Conservation (phyloP, 2,888 invertebrate species). For the Cabera pusaria region DNA sequence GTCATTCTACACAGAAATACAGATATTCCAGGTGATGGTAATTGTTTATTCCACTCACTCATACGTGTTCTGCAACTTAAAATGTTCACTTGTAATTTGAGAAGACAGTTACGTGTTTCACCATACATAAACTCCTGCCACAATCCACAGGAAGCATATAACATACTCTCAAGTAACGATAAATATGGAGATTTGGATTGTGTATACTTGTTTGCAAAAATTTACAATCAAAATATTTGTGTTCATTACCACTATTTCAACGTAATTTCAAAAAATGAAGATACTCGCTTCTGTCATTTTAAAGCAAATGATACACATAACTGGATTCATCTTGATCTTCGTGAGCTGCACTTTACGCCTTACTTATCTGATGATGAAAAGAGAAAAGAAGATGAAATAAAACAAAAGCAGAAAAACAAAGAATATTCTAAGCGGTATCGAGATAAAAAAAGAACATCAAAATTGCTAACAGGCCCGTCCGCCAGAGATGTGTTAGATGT, state of each 20-base stretch:
- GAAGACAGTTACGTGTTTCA: constrained; percentile 45
- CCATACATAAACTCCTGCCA: constrained; percentile 47
- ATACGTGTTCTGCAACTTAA: constrained; percentile 45
- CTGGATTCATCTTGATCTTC: constrained; percentile 48
- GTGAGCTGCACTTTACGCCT: constrained; percentile 38
- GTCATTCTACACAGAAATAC: constrained; percentile 39
- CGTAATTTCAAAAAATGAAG: constrained; percentile 39
- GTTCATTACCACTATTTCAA: constrained; percentile 43
- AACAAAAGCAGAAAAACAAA: constrained; percentile 29
- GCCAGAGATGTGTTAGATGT: constrained; percentile 24
- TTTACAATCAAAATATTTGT: constrained; percentile 49
- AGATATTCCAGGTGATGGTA: constrained; percentile 38
- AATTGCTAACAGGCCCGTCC: constrained; percentile 25
- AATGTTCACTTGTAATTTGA: constrained; percentile 43
- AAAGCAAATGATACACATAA: constrained; percentile 45
- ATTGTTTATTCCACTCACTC: constrained; percentile 39
- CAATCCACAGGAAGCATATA: constrained; percentile 45
- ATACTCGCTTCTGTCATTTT: constrained; percentile 45
- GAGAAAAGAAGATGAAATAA: constrained; percentile 36
- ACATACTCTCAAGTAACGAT: constrained; percentile 42
- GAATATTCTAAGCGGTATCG: constrained; percentile 35
- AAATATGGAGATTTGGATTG: constrained; percentile 46
- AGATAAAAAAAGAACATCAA: constrained; percentile 26
- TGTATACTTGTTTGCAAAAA: constrained; percentile 45
- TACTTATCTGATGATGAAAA: constrained; percentile 34